Evolutionary conservation across 2,113 vertebrate species (phyloP), one percentile per base, ranked within the genome.

Genomic region (Zeus faber): DNA sequence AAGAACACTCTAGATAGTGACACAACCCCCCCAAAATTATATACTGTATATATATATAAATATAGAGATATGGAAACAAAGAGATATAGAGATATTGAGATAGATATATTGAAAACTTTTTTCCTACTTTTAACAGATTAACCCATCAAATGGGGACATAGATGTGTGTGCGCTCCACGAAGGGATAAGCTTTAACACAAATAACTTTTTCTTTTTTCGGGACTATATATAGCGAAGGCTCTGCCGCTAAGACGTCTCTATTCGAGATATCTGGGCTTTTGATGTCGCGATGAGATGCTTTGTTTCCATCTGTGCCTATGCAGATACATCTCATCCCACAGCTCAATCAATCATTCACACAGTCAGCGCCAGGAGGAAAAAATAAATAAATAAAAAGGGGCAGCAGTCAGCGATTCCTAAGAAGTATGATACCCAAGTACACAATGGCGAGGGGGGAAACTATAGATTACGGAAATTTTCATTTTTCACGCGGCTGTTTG

Each of bases 401-500:
- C 66, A 48, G 44, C 49, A 54, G 65, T 79, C 78, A 80, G 79
- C 71, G 69, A 13, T n/a, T 41, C 10, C 46, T 49, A 60, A 65
- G 75, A 76, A 53, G 58, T 54, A 73, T 74, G 39, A 50, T 37
- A 43, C 18, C 50, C 49, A 70, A 74, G 68, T 58, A 61, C 64
- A 73, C 58, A 78, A 58, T 39, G 44, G 63, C 72, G 64, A 58
- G 50, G 24, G 58, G 41, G 31, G 44, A 72, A 67, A 64, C 40
- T 67, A 80, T 74, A 70, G 74, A 81, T 80, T 66, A 79, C 60
- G 61, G 70, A 26, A 22, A 49, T 53, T 56, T 77, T 58, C 52
- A 75, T 82, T 84, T 72, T 73, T 85, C 70, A 78, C 62, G 24
- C 56, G 9, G 64, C 57, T 53, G 59, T 74, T 72, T 65, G 59